phyloP scores from a whole-genome alignment of 2,797 vertebrate genomes.

The Gallinago solitaria region DNA sequence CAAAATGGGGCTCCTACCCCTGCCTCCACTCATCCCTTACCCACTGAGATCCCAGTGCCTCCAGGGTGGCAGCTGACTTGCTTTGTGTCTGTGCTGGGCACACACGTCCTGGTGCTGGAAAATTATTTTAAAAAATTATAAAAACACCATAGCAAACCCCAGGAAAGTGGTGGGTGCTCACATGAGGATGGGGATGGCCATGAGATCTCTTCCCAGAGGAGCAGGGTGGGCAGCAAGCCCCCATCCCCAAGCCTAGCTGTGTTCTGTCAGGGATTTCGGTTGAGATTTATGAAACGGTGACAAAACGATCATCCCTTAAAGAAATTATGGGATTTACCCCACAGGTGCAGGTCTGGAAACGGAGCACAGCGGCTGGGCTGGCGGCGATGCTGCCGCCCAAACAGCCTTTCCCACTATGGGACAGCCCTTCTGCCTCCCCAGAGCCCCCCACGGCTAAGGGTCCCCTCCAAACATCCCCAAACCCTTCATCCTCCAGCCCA shows the following conservation, averaged over 20 bases:
- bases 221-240: fast-evolving
- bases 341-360: not conserved
- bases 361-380: not conserved
- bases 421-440: not conserved
- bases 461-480: not conserved
- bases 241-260: not conserved
- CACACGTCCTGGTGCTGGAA: fast-evolving
- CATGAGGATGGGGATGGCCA: not conserved
- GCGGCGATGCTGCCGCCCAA: not conserved
- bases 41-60: not conserved
- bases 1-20: not conserved
- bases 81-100: not conserved
- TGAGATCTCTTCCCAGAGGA: not conserved
- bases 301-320: fast-evolving
- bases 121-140: not conserved
- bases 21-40: not conserved
- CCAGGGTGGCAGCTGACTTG: not conserved
- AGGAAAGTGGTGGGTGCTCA: not conserved
- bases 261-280: not conserved
- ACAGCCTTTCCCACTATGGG: fast-evolving
- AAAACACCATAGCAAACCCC: not conserved
- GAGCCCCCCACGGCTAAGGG: not conserved
- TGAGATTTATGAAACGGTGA: not conserved
- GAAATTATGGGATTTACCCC: not conserved
- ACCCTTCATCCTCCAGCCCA: not conserved